Evolutionary conservation across 2,888 invertebrate genomes (phyloP), one percentile per base, ranked within the genome.

Genomic region (Fragum whitleyi): DNA sequence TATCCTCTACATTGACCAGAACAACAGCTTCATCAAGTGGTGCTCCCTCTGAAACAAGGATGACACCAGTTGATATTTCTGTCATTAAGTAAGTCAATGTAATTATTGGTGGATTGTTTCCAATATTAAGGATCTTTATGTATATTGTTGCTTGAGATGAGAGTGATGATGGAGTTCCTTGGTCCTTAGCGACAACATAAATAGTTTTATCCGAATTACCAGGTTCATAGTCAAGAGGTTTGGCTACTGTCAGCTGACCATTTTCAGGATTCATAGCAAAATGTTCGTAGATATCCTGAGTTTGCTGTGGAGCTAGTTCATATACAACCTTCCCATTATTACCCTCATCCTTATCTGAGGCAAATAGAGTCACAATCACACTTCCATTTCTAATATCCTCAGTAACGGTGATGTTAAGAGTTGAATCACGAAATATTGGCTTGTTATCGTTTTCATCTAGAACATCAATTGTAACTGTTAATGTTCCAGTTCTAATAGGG

Each of bases 41-140:
- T 11, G 88, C 81, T 42, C 81, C 81, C 70, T 92, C 92, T 5
- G 85, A 80, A 9, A 92, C 87, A 14, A 74, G 70, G 3, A 87
- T 81, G 16, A 77, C 78, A 73, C 79, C 79, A 26, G 74, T 51
- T 16, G 79, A 74, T 19, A 75, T 83, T 65, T 80, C 78, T 11
- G 80, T 51, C 16, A 77, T 74, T 19, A 87, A 73, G 62, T 79
- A 83, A 21, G 80, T 84, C 26, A 88, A 47, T 26, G 62, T 77
- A 14, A 88, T 80, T 21, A 97, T 95, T 0, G 98, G 98, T 9
- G 98, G 98, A 93, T 98, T 98, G 93, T 98, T 98, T 94, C 98
- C 98, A 94, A 97, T 98, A 81, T 94, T 94, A 91, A 97, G 97
- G 11, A 98, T 96, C 19, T 76, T 85, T 11, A 90, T 79, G 23